Evolutionary conservation across 2,888 invertebrate genomes (phyloP), one percentile per base, ranked within the genome.

Genomic region (Dichetophora obliterata): DNA sequence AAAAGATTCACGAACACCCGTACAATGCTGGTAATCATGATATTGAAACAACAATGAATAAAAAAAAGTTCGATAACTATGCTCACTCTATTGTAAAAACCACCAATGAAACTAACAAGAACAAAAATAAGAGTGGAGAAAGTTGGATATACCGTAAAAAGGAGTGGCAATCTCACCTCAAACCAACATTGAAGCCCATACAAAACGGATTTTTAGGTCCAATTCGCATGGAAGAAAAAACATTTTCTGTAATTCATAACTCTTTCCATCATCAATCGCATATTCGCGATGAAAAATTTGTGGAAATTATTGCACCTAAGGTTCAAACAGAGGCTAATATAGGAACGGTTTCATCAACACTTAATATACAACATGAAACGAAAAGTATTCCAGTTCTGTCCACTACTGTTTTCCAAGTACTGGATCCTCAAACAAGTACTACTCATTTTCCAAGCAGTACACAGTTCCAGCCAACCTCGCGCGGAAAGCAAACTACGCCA

Each of bases 211-310:
- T 85, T 74, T 82, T 89, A 77, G 89, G 88, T 27, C 88, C 88
- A 24, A 88, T 88, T 79, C 83, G 87, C 57, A 88, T 89, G 87
- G 85, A 84, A 37, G 88, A 89, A 70, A 85, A 86, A 77, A 86
- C 84, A 3, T 85, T 87, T 75, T 85, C 84, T 57, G 84, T 84
- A 59, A 80, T 82, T 76, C 88, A 86, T 78, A 59, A n/a, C 31
- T 80, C 84, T 1, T 59, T 31, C 1, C 66, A 63, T 8, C 37
- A 77, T 0, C 82, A 79, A 75, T 80, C 82, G 1, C 84, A 86
- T 75, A 61, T 88, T 61, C 82, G 82, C 0, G 81, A 85, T 48
- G 86, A 85, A 11, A 83, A 85, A 37, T 81, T 88, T 68, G 85
- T 88, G 19, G 89, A 88, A 80, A 85, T 88, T 11, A 78, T 88